Evolutionary conservation across 2,888 invertebrate genomes (phyloP).

Genomic region (Drosophila testacea): DNA sequence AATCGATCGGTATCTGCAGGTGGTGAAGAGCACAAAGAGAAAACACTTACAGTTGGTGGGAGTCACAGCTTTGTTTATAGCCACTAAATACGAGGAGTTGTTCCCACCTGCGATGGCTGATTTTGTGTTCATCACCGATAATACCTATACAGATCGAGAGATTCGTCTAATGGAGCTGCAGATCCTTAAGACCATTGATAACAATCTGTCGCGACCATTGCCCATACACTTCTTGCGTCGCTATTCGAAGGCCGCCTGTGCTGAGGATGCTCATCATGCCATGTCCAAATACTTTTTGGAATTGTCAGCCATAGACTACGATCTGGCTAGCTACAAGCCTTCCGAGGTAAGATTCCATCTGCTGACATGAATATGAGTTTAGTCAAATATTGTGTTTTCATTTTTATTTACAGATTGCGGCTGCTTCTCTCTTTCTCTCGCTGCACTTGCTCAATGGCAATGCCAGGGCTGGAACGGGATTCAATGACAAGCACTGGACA

Average conservation of each 20-base stretch:
- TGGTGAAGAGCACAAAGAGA: conserved; percentile 87
- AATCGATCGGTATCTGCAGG: conserved; percentile 93
- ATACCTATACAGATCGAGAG: conserved; percentile 92
- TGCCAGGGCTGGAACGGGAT: conserved; percentile 66
- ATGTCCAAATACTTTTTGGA: conserved; percentile 97
- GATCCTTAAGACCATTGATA: conserved; percentile 91
- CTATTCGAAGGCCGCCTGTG: conserved; percentile 88
- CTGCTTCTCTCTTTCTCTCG: conserved; percentile 83
- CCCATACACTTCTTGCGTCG: conserved; percentile 96
- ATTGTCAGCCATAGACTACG: conserved; percentile 92
- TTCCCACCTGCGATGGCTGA: conserved; percentile 94
- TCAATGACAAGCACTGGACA: conserved; percentile 88
- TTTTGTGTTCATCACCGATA: conserved; percentile 96
- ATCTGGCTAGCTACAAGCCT: conserved; percentile 91
- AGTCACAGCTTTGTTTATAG: conserved; percentile 94
- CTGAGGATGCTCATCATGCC: conserved; percentile 89
- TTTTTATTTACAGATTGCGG: conserved; percentile 79
- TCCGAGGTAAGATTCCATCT: conserved; percentile 89
- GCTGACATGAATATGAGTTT: too few relatives aligned
- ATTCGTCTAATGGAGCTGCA: conserved; percentile 93
- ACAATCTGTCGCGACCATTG: conserved; percentile 93
- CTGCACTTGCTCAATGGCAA: conserved; percentile 81
- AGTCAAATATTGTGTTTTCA: not conserved
- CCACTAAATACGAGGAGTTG: conserved; percentile 98
- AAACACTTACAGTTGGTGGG: conserved; percentile 94